Evolutionary conservation across 2,797 vertebrate species (phyloP).

Genomic region (Ctenochaetus hawaiiensis): DNA sequence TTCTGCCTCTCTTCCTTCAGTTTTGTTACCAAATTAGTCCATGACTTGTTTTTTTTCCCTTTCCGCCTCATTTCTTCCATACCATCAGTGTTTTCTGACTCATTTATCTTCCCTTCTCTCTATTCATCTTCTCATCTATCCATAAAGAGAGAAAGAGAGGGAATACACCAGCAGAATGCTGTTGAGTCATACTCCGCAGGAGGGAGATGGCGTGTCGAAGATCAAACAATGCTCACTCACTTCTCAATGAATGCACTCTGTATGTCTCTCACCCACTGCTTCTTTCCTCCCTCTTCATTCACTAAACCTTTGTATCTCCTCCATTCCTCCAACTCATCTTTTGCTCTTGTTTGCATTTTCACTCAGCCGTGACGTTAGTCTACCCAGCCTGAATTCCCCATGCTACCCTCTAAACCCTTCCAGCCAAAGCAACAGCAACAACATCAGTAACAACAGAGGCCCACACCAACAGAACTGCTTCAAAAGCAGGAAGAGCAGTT

Average conservation of each 20-base stretch:
- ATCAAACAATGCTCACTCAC: conserved; percentile 63
- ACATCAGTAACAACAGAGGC: conserved; percentile 62
- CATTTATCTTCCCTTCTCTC: conserved; percentile 35
- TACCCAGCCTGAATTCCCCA: conserved; percentile 64
- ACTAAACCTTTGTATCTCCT: conserved; percentile 46
- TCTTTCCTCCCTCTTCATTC: conserved; percentile 58
- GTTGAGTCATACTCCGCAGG: conserved; percentile 68
- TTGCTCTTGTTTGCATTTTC: conserved; percentile 55
- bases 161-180: conserved; percentile 53
- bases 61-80: conserved; percentile 22
- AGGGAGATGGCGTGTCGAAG: conserved; percentile 57
- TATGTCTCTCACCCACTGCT: conserved; percentile 32
- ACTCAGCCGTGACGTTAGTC: conserved; percentile 68
- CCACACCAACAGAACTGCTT: conserved; percentile 72
- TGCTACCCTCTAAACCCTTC: conserved; percentile 59
- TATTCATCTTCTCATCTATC: conserved; percentile 37
- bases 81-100: conserved; percentile 30
- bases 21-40: neutral
- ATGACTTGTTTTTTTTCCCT: conserved; percentile 7
- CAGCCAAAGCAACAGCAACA: conserved; percentile 65
- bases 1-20: neutral
- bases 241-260: conserved; percentile 49
- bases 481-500: conserved; percentile 77
- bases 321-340: conserved; percentile 46
- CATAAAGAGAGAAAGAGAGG: conserved; percentile 30